Percentiles rank a stretch among this genome's conserved stretches.
Conservation (phyloP, 2,113 vertebrate genomes). For the Hypocryptadius cinnamomeus region DNA sequence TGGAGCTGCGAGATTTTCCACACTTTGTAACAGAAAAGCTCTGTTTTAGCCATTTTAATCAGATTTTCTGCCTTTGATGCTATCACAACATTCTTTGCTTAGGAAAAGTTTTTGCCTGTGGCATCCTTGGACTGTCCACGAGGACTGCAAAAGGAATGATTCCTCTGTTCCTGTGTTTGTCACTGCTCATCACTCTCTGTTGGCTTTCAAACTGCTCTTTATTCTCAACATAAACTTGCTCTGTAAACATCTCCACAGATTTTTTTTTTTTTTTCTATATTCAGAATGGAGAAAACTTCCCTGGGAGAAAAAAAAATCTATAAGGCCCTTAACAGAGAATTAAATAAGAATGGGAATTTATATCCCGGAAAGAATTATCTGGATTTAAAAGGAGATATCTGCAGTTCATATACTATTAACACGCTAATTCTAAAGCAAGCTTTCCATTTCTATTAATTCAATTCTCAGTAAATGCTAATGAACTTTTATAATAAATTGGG, state of each 20-base stretch:
- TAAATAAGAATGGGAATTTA: neutral
- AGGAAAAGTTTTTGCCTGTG: neutral
- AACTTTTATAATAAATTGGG: neutral
- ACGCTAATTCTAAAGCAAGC: neutral
- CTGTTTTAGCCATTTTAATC: neutral
- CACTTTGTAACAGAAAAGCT: neutral
- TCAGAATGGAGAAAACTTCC: neutral
- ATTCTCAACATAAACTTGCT: neutral
- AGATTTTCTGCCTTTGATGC: neutral
- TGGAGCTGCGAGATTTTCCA: neutral
- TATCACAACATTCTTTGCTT: neutral
- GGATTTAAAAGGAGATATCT: neutral
- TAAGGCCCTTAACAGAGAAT: neutral
- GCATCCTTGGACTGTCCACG: neutral
- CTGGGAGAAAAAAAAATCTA: neutral
- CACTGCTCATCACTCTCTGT: neutral
- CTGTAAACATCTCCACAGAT: neutral
- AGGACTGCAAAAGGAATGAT: neutral
- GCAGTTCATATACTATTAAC: neutral
- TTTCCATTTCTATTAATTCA: neutral
- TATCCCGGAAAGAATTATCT: neutral
- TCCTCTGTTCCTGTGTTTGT: neutral
- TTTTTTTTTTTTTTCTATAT: neutral
- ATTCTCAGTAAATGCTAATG: neutral
- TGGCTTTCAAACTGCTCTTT: neutral